phyloP scores from a whole-genome alignment of 2,797 vertebrate genomes.

The Cuculus canorus region DNA sequence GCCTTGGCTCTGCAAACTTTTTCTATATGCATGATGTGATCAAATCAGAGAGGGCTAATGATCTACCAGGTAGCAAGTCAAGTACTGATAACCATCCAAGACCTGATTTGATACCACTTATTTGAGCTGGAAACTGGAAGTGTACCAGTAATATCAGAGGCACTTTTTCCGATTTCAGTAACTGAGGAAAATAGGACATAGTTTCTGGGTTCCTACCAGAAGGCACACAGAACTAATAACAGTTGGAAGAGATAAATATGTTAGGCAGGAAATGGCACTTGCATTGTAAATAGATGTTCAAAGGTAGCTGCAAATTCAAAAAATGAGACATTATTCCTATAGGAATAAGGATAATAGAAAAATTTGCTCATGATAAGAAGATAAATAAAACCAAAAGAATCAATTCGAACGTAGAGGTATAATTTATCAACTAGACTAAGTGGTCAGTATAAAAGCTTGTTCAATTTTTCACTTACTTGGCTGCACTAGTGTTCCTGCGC shows the following conservation, averaged over 20 bases:
- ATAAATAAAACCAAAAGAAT: not conserved
- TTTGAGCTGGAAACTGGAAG: not conserved
- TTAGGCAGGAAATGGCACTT: not conserved
- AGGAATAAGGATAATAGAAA: not conserved
- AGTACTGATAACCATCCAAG: not conserved
- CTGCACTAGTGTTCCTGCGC: not conserved
- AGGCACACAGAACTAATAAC: not conserved
- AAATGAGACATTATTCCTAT: not conserved
- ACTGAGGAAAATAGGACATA: not conserved
- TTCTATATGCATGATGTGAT: not conserved
- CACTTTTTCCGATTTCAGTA: not conserved
- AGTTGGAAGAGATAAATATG: constrained; percentile 2
- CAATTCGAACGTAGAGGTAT: not conserved
- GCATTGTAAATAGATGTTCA: not conserved
- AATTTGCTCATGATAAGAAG: not conserved
- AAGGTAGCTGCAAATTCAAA: not conserved
- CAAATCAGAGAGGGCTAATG: not conserved
- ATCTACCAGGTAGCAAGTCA: not conserved
- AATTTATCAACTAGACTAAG: not conserved
- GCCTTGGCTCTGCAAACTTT: not conserved
- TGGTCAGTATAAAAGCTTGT: not conserved
- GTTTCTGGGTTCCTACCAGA: not conserved
- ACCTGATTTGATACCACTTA: not conserved
- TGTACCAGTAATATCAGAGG: not conserved
- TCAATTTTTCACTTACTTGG: not conserved